Percentiles rank a stretch among this genome's conserved stretches.
Evolutionary conservation across 2,797 vertebrate genomes (phyloP).

Genomic region (Podarcis siculus): DNA sequence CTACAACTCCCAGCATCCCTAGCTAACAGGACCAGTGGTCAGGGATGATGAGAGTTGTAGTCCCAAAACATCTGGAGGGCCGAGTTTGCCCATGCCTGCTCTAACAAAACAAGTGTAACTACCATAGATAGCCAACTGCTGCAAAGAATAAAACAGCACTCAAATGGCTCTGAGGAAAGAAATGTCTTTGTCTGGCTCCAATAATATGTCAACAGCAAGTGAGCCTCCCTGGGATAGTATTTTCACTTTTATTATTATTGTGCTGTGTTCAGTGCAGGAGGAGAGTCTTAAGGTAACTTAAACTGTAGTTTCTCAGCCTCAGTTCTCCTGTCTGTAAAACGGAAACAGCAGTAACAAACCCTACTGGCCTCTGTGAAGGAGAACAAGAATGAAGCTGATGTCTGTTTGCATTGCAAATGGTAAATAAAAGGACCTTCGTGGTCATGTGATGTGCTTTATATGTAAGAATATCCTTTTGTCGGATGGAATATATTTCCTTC

Average conservation of each 20-base stretch:
- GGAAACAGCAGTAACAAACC: not conserved
- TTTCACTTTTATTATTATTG: not conserved
- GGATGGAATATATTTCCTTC: slow-evolving; percentile 42
- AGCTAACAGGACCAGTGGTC: too few species aligned
- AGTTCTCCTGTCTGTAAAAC: not conserved
- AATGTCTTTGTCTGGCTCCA: too few species aligned
- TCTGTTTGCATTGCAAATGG: not conserved
- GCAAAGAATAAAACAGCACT: too few species aligned
- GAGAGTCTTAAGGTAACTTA: not conserved
- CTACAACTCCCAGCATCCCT: too few species aligned
- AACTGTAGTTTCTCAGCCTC: not conserved
- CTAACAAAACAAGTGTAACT: too few species aligned
- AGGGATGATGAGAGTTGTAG: too few species aligned
- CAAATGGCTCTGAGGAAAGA: too few species aligned
- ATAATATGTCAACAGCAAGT: too few species aligned
- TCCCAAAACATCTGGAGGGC: too few species aligned
- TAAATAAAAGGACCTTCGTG: not conserved
- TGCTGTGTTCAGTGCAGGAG: not conserved
- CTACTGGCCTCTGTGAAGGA: not conserved
- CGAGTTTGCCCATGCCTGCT: too few species aligned
- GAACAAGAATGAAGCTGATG: not conserved
- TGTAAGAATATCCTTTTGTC: slow-evolving; percentile 9
- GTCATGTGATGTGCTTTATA: not conserved
- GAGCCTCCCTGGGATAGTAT: too few species aligned
- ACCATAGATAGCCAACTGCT: too few species aligned